Conservation (phyloP, 2,888 invertebrate genomes). For the Parasteatoda lunata region DNA sequence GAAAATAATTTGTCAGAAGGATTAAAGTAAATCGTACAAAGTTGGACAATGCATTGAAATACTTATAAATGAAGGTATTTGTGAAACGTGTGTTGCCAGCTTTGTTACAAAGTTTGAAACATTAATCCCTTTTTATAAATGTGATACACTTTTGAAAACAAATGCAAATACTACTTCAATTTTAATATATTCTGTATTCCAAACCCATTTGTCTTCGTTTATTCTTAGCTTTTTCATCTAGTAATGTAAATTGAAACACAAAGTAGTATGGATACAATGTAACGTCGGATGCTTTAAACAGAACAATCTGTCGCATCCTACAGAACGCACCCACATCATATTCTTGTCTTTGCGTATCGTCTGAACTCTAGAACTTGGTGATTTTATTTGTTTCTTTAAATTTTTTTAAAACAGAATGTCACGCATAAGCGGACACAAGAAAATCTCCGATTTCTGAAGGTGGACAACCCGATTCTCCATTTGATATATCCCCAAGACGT, state of each 20-base stretch:
- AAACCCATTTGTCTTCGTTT: background rate
- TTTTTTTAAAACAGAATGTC: background rate
- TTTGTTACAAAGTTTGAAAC: too few species aligned
- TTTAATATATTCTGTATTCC: background rate
- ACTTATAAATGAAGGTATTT: too few species aligned
- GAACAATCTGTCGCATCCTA: background rate
- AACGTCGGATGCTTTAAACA: background rate
- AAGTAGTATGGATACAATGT: background rate
- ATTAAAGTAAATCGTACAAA: too few species aligned
- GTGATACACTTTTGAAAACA: too few species aligned
- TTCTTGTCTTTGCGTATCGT: background rate
- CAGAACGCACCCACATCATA: background rate
- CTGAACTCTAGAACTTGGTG: background rate
- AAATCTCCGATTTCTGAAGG: conserved; percentile 46
- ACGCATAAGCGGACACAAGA: conserved; percentile 20
- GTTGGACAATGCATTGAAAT: too few species aligned
- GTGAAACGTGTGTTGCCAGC: too few species aligned
- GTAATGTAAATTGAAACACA: background rate
- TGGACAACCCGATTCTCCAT: conserved; percentile 49
- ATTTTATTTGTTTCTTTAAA: background rate
- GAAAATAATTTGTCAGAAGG: too few species aligned
- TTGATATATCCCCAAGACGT: conserved; percentile 58
- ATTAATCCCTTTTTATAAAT: too few species aligned
- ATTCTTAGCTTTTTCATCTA: background rate
- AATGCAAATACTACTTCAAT: too few species aligned